These are phyloP conservation scores for Heliconius hermathena DNA, from an alignment of 1,140 invertebrate genomes.

Conservation along the genomic window DNA sequence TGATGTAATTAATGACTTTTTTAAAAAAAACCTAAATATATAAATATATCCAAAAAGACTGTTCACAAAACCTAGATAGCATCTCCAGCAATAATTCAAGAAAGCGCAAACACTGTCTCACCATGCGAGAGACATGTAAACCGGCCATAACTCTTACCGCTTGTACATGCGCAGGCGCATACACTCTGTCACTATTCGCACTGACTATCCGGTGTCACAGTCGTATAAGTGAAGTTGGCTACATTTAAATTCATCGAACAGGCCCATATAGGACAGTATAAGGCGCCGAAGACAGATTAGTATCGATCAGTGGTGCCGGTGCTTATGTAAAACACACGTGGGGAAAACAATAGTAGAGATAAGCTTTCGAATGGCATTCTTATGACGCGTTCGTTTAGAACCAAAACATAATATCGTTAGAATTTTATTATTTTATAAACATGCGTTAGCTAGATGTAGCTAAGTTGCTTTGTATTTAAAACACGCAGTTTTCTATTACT, in stretches of 20 bases:
- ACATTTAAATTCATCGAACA: conserved; percentile 63
- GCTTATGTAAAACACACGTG: conserved; percentile 50
- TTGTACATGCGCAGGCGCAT: neutral
- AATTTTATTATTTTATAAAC: neutral
- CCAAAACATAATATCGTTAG: neutral
- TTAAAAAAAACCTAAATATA: no score
- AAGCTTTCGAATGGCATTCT: conserved; percentile 36
- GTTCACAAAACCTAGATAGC: neutral
- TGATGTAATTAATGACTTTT: no score
- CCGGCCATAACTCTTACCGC: neutral
- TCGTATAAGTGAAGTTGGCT: neutral
- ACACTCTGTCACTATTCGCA: conserved; percentile 5
- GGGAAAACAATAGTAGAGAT: conserved; percentile 36
- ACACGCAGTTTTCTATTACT: no score
- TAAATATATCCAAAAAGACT: neutral
- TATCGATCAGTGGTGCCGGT: conserved; percentile 59
- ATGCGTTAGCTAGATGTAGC: neutral
- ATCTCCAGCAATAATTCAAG: neutral
- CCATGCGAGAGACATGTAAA: neutral
- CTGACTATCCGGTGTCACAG: neutral
- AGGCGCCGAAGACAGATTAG: conserved; percentile 60
- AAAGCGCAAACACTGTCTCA: no score
- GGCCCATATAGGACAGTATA: conserved; percentile 46
- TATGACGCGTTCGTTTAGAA: conserved; percentile 20
- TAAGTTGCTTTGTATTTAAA: no score